phyloP scores from a whole-genome alignment of 2,113 vertebrate species.

The Psephotus haematonotus region DNA sequence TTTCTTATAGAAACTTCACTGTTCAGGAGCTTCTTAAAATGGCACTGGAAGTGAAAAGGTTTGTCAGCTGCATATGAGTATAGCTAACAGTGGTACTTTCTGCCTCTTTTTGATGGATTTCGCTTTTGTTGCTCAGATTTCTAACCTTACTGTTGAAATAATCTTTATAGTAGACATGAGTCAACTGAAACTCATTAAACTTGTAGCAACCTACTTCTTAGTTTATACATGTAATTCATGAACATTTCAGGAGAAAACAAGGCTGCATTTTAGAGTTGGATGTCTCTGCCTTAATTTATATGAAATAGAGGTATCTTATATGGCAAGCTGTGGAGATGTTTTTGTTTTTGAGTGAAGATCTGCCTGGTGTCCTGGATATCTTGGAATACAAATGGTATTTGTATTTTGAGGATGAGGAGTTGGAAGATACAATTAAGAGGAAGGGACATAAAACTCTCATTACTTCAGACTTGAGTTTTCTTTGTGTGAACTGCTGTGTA shows the following conservation, averaged over 20 bases:
- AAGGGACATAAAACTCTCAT: background rate
- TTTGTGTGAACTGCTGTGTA: background rate
- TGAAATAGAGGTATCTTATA: background rate
- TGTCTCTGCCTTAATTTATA: background rate
- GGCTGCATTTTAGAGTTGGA: background rate
- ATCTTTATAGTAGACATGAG: background rate
- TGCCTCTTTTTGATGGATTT: background rate
- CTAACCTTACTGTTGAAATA: background rate
- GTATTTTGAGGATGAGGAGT: background rate
- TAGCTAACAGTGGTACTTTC: background rate
- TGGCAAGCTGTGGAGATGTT: background rate
- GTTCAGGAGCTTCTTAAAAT: background rate
- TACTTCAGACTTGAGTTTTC: background rate
- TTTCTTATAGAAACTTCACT: background rate
- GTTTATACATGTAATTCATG: rapidly evolving
- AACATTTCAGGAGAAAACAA: background rate
- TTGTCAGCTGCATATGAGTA: background rate
- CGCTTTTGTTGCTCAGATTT: background rate
- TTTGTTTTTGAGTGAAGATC: background rate
- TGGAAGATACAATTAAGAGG: background rate
- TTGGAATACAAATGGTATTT: background rate
- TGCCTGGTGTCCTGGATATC: background rate
- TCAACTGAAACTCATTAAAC: background rate
- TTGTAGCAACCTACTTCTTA: background rate
- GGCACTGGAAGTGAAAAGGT: background rate